Base-by-base conservation (phyloP, 2,888 invertebrate species). In the Catocala sponsa region DNA sequence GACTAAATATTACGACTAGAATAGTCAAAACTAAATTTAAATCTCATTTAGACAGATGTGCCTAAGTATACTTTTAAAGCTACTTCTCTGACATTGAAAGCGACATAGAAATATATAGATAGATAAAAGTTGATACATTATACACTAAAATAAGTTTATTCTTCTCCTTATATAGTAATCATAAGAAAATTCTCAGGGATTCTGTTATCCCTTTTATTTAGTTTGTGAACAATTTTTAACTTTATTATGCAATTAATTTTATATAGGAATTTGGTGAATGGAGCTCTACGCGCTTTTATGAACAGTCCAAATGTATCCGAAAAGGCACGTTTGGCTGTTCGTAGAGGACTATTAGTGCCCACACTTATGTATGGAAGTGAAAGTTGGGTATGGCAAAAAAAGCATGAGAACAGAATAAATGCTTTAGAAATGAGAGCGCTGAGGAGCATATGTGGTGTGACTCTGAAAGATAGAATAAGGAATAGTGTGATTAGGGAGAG, bases 91-190 rank as follows among this genome's bases (percentile, higher is more conserved):
- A 92, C 92, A 93, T 87, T 87, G 85, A 93, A 93, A 93, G 92
- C 92, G 92, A 92, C 84, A 90, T 91, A 90, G 84, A 91, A 90
- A 90, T 88, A 86, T 85, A 88, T 87, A 85, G 86, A 87, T 85
- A 90, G 84, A 83, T 83, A 85, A 84, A 86, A 86, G 84, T 83
- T 85, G 82, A 85, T 89, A 89, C 84, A 83, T 85, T 86, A 78
- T 77, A 89, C 87, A 82, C 87, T 92, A 90, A 91, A 91, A 91
- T 92, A 92, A 75, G 71, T 78, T 68, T 87, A 87, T 83, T 32
- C 81, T 82, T 88, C 84, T 86, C 86, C 92, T 92, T 92, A 93
- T 92, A 93, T 77, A 86, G 85, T 94, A 93, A 92, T 94, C 94
- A 94, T 94, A 94, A 94, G 94, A 94, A 91, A 92, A 90, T 88